phyloP scores from a whole-genome alignment of 2,888 invertebrate species.

The Heliconius hortense region DNA sequence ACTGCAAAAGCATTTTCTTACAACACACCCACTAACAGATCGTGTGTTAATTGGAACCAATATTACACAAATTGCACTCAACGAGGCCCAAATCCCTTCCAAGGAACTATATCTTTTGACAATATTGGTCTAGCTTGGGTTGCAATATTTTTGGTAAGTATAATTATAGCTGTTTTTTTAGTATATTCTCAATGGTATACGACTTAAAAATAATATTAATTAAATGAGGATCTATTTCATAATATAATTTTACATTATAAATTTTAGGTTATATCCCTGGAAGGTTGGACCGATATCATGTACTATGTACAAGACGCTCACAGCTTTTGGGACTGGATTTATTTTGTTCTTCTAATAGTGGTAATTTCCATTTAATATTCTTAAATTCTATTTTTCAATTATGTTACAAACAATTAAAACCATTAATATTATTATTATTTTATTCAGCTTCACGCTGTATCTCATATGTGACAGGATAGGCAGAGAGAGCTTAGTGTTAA shows the following conservation, averaged over 20 bases:
- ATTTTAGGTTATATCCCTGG: slow-evolving; percentile 96
- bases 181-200: background rate
- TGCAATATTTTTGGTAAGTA: slow-evolving; percentile 98
- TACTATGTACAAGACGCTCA: slow-evolving; percentile 99
- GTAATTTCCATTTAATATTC: slow-evolving; percentile 78
- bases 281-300: slow-evolving; percentile 99
- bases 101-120: slow-evolving; percentile 99
- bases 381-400: too few relatives aligned
- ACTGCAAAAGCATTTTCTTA: slow-evolving; percentile 83
- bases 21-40: slow-evolving; percentile 86
- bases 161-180: background rate
- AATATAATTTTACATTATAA: background rate
- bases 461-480: too few relatives aligned
- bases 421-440: too few relatives aligned
- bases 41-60: slow-evolving; percentile 99
- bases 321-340: slow-evolving; percentile 99
- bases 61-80: slow-evolving; percentile 98
- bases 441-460: background rate
- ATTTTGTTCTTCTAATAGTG: slow-evolving; percentile 99
- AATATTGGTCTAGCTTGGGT: slow-evolving; percentile 99
- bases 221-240: background rate
- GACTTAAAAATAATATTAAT: background rate
- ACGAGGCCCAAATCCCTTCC: slow-evolving; percentile 97
- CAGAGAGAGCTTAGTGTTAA: too few relatives aligned
- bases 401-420: too few relatives aligned